phyloP scores from a whole-genome alignment of 1,140 invertebrate species.

The Ctenoplectra terminalis region DNA sequence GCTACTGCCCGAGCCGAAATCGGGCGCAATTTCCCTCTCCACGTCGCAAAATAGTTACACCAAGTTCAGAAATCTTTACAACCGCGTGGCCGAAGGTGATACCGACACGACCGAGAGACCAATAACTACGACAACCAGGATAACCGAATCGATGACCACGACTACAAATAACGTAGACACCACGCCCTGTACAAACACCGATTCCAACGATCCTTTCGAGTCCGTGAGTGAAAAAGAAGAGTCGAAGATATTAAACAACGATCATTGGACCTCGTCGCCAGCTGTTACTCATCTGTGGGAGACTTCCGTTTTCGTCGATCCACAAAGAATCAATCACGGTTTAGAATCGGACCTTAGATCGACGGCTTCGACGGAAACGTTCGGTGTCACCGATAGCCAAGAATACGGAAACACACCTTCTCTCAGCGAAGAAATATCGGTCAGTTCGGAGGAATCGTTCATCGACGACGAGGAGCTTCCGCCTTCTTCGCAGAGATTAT shows the following conservation, averaged over 20 bases:
- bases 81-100: conserved; percentile 45
- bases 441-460: conserved; percentile 5
- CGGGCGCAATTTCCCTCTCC: conserved; percentile 47
- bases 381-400: background rate
- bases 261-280: conserved; percentile 84
- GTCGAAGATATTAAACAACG: conserved; percentile 54
- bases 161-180: conserved; percentile 31
- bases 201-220: conserved; percentile 9
- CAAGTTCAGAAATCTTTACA: conserved; percentile 69
- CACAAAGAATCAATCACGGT: conserved; percentile 88
- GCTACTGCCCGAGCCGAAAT: conserved; percentile 45
- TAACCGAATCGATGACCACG: conserved; percentile 32
- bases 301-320: conserved; percentile 87
- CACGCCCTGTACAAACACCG: background rate
- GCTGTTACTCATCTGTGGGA: conserved; percentile 85
- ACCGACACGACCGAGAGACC: conserved; percentile 31
- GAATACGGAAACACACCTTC: conserved; percentile 62
- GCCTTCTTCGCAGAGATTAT: conserved; percentile 1
- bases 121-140: background rate
- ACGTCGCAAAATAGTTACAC: conserved; percentile 73
- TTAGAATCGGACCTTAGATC: conserved; percentile 79
- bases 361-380: conserved; percentile 14
- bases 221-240: background rate
- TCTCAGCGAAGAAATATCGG: background rate
- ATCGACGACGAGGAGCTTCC: conserved; percentile 45